Conservation (phyloP, 2,113 vertebrate species). For the Heterochromis multidens region DNA sequence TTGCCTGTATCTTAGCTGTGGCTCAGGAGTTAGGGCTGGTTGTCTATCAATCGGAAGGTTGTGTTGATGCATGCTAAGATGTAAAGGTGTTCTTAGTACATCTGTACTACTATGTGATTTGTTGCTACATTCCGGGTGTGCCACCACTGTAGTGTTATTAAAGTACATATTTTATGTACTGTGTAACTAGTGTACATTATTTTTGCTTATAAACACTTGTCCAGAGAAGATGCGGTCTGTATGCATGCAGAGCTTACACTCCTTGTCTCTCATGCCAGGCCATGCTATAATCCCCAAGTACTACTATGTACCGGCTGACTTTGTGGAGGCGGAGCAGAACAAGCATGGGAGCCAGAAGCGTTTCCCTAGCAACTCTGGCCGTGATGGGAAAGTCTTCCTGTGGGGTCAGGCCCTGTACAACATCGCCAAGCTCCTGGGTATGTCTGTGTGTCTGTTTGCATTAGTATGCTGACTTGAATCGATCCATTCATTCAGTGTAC, state of each 20-base stretch:
- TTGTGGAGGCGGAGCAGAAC: constrained; percentile 90
- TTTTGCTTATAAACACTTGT: not conserved
- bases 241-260: not conserved
- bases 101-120: not conserved
- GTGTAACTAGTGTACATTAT: not conserved
- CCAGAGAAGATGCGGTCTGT: not conserved
- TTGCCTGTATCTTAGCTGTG: not conserved
- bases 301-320: constrained; percentile 93
- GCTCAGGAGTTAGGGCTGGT: not conserved
- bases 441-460: constrained; percentile 38
- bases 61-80: not conserved
- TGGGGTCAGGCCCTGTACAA: constrained; percentile 93
- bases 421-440: constrained; percentile 93
- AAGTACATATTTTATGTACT: not conserved
- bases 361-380: constrained; percentile 92
- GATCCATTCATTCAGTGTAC: not conserved
- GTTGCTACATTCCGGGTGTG: not conserved
- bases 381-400: constrained; percentile 89
- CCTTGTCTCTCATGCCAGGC: constrained; percentile 65
- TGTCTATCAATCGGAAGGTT: not conserved
- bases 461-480: not conserved
- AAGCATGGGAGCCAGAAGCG: constrained; percentile 91
- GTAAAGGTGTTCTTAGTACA: not conserved
- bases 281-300: constrained; percentile 91
- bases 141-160: no score